Evolutionary conservation across 2,888 invertebrate species (phyloP).

Genomic region (Oxytorus armatus): DNA sequence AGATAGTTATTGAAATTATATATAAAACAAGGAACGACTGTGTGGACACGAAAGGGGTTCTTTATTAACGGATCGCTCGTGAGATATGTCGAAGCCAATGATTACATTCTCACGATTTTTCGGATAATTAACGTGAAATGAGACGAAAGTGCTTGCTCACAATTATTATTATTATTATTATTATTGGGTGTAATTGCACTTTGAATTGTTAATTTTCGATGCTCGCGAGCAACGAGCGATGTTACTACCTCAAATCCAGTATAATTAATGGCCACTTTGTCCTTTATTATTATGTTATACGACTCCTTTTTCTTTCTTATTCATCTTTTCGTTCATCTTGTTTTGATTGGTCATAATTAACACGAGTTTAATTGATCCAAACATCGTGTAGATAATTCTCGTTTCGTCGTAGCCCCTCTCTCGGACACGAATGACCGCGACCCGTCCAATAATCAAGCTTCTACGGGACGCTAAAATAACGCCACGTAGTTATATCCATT

Average conservation of each 20-base stretch:
- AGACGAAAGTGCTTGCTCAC: neutral
- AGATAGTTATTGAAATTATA: neutral
- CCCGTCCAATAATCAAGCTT: no score
- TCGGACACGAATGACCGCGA: constrained; percentile 40
- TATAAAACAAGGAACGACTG: no score
- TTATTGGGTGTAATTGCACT: neutral
- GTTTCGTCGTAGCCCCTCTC: constrained; percentile 35
- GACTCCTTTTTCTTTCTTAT: neutral
- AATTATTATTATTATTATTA: constrained; percentile 5
- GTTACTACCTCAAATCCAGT: constrained; percentile 36
- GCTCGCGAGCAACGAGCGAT: neutral
- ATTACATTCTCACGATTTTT: constrained; percentile 6
- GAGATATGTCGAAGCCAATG: neutral
- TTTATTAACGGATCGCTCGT: neutral
- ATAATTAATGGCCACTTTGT: constrained; percentile 51
- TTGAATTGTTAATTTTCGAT: neutral
- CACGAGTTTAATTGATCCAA: constrained; percentile 49
- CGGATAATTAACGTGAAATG: constrained; percentile 1
- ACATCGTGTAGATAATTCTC: constrained; percentile 39
- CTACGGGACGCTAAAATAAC: no score
- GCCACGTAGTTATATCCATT: neutral
- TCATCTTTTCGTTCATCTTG: neutral
- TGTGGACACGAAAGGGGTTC: no score
- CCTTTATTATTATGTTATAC: constrained; percentile 32
- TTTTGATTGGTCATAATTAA: constrained; percentile 58